Evolutionary conservation across 2,113 vertebrate genomes (phyloP).

Genomic region (Empidonax alnorum): DNA sequence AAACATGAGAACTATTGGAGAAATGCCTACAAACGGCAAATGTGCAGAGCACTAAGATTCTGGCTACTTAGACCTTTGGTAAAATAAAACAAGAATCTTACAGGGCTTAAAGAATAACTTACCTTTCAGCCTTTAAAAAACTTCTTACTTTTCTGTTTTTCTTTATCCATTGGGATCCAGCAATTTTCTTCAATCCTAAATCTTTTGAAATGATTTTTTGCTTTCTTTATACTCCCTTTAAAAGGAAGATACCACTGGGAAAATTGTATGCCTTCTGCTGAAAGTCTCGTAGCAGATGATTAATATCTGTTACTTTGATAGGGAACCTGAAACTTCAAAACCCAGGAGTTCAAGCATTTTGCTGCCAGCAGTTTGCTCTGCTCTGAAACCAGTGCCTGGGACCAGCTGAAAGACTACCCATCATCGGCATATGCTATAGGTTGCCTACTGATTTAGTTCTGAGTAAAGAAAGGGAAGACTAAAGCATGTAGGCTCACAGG

Average conservation of each 20-base stretch:
- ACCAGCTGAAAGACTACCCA: slow-evolving; percentile 22
- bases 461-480: slow-evolving; percentile 8
- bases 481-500: not conserved
- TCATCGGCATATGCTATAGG: not conserved
- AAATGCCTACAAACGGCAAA: not conserved
- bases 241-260: slow-evolving; percentile 38
- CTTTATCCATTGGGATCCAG: not conserved
- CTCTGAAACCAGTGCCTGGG: slow-evolving; percentile 12
- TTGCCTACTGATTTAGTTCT: slow-evolving; percentile 17
- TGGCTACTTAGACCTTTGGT: not conserved
- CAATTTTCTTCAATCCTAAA: slow-evolving; percentile 3
- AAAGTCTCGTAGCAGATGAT: slow-evolving; percentile 14
- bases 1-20: not conserved
- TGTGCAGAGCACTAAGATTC: not conserved
- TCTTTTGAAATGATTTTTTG: slow-evolving; percentile 23
- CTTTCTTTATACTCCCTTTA: slow-evolving; percentile 1
- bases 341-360: slow-evolving; percentile 46
- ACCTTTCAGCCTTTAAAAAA: slow-evolving; percentile 8
- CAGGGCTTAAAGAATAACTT: not conserved
- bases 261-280: slow-evolving; percentile 24
- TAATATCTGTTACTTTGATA: slow-evolving; percentile 56
- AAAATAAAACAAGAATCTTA: slow-evolving; percentile 5
- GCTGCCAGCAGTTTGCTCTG: slow-evolving; percentile 41
- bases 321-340: slow-evolving; percentile 51
- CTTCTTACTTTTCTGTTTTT: not conserved